These are phyloP conservation scores for Dicaeum eximium DNA, from an alignment of 2,113 vertebrate genomes.

Conservation along the genomic window DNA sequence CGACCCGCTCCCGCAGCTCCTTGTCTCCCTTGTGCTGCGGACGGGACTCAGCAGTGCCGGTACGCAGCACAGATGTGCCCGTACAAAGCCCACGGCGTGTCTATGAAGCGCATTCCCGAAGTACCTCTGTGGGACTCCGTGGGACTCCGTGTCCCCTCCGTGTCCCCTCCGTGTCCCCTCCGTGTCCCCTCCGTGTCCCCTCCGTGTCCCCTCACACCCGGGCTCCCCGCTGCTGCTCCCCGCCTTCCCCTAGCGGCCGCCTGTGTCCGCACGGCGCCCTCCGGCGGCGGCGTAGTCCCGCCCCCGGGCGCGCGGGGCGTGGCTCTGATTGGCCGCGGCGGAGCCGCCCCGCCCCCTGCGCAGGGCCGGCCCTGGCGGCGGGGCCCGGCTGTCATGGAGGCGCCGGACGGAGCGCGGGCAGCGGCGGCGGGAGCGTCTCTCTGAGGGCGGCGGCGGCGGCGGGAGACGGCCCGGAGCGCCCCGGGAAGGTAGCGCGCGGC, in stretches of 20 bases:
- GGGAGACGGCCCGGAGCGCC: not conserved
- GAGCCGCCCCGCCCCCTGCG: not conserved
- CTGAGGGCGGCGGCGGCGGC: not conserved
- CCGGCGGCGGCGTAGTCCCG: not conserved
- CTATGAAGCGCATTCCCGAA: fast-evolving
- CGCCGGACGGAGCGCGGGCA: not conserved
- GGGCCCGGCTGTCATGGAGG: slow-evolving; percentile 53
- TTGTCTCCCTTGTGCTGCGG: not conserved
- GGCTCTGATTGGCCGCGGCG: not conserved
- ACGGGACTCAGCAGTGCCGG: not conserved
- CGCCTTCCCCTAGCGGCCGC: not conserved
- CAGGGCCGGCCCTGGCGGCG: not conserved
- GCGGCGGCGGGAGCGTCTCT: not conserved
- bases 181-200: fast-evolving
- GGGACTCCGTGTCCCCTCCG: fast-evolving
- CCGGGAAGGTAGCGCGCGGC: not conserved
- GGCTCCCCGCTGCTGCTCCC: not conserved
- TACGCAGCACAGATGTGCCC: too few relatives aligned
- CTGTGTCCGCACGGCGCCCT: fast-evolving
- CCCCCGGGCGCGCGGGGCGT: not conserved
- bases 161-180: fast-evolving
- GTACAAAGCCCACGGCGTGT: fast-evolving
- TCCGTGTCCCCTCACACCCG: fast-evolving
- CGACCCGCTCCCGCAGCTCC: not conserved
- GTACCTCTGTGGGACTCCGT: fast-evolving